Conservation (phyloP, 2,888 invertebrate species). For the Bhutanitis thaidina region DNA sequence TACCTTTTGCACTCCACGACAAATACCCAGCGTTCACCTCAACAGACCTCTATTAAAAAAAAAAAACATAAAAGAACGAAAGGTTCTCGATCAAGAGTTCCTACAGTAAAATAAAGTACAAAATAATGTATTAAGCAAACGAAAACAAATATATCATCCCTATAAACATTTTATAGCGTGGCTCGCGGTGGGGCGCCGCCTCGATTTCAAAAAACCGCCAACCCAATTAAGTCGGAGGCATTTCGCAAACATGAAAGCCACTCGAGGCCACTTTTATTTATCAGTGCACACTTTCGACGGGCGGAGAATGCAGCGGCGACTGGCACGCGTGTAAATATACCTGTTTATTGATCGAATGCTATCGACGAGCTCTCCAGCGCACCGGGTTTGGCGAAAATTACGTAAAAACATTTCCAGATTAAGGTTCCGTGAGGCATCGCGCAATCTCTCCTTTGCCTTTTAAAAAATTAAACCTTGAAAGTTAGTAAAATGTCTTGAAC, state of each 20-base stretch:
- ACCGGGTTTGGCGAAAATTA: not conserved
- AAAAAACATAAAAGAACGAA: no score
- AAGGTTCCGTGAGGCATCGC: not conserved
- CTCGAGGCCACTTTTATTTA: slow-evolving; percentile 50
- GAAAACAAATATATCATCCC: no score
- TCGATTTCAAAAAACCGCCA: slow-evolving; percentile 7
- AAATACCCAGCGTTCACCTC: no score
- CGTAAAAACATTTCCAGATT: not conserved
- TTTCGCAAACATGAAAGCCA: slow-evolving; percentile 57
- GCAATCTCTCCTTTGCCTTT: no score
- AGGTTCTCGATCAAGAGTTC: no score
- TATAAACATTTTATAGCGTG: slow-evolving; percentile 4
- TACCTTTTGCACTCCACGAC: no score
- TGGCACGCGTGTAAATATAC: slow-evolving; percentile 15
- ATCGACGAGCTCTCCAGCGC: not conserved
- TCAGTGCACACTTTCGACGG: slow-evolving; percentile 38
- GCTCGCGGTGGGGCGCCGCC: slow-evolving; percentile 10
- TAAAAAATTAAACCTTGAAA: no score
- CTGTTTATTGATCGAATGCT: slow-evolving; percentile 14
- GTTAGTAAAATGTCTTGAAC: no score
- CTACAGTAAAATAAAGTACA: no score
- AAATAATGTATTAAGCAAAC: no score
- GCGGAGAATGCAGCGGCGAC: slow-evolving; percentile 28
- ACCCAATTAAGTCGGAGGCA: slow-evolving; percentile 15
- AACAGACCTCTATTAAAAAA: no score